Evolutionary conservation across 2,888 invertebrate genomes (phyloP).

Genomic region (Drosophila demipolita): DNA sequence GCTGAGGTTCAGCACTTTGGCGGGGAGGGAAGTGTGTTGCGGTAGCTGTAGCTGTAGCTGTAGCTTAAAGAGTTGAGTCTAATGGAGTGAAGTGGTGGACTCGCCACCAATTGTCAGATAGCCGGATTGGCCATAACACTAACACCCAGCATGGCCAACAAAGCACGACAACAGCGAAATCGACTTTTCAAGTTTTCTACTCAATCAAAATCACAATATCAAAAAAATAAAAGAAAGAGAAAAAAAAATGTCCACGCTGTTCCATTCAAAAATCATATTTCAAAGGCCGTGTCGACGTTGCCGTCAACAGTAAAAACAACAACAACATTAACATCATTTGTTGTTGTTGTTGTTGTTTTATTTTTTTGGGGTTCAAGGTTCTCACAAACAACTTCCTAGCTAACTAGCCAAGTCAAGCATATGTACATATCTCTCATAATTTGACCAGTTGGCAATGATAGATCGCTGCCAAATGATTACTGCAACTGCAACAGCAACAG

Average conservation of each 20-base stretch:
- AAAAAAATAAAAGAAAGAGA: conserved; percentile 43
- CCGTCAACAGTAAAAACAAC: conserved; percentile 34
- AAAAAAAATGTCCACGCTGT: conserved; percentile 66
- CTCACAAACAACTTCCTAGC: conserved; percentile 68
- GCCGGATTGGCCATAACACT: conserved; percentile 47
- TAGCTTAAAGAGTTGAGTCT: conserved; percentile 31
- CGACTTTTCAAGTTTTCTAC: conserved; percentile 21
- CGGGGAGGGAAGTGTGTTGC: neutral
- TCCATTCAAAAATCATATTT: conserved; percentile 60
- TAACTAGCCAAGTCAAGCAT: conserved; percentile 17
- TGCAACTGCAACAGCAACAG: conserved; percentile 41
- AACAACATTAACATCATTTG: conserved; percentile 9
- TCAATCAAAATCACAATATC: conserved; percentile 57
- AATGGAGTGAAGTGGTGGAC: conserved; percentile 50
- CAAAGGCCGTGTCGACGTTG: conserved; percentile 63
- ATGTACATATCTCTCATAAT: conserved; percentile 12
- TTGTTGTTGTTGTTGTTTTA: neutral
- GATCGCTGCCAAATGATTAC: conserved; percentile 71
- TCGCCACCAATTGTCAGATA: conserved; percentile 57
- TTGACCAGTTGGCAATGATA: conserved; percentile 69
- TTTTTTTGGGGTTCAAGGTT: conserved; percentile 66
- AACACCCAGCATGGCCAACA: conserved; percentile 48
- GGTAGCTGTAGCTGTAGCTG: neutral
- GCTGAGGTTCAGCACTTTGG: neutral
- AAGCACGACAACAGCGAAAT: conserved; percentile 30